phyloP scores from a whole-genome alignment of 2,797 vertebrate species.

The Lepus oiostolus region DNA sequence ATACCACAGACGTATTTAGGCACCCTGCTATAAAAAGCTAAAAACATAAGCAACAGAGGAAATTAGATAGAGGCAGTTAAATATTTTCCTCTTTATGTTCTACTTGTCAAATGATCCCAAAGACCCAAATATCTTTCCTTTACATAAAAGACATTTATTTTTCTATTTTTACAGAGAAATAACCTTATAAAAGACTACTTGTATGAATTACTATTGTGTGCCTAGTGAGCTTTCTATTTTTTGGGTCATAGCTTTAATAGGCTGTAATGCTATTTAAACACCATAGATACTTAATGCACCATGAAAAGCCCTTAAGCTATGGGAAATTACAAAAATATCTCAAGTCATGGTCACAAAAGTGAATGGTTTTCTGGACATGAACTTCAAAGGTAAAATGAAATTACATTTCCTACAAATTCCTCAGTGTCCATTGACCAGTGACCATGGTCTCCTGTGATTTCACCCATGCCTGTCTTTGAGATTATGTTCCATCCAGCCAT shows the following conservation, averaged over 20 bases:
- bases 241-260: slow-evolving; percentile 70
- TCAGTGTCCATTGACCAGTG: slow-evolving; percentile 23
- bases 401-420: slow-evolving; percentile 56
- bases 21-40: slow-evolving; percentile 19
- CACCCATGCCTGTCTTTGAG: background rate
- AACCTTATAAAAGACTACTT: slow-evolving; percentile 62
- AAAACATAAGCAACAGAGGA: slow-evolving; percentile 39
- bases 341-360: slow-evolving; percentile 51
- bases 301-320: slow-evolving; percentile 67
- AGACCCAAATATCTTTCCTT: slow-evolving; percentile 12
- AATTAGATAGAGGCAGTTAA: slow-evolving; percentile 36
- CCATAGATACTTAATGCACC: slow-evolving; percentile 67
- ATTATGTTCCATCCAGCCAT: background rate
- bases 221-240: slow-evolving; percentile 58
- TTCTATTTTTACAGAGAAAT: slow-evolving; percentile 60
- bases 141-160: background rate
- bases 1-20: slow-evolving; percentile 24
- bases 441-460: background rate
- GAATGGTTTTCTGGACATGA: slow-evolving; percentile 68
- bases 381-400: slow-evolving; percentile 75
- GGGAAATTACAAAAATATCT: slow-evolving; percentile 75
- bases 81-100: background rate
- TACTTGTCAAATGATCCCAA: background rate
- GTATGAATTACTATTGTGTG: slow-evolving; percentile 54
- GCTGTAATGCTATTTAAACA: slow-evolving; percentile 71